Percentiles rank a stretch among this genome's conserved stretches.
These are phyloP conservation scores for Drosophila acutilabella DNA, from an alignment of 2,888 invertebrate genomes.

Conservation along the genomic window DNA sequence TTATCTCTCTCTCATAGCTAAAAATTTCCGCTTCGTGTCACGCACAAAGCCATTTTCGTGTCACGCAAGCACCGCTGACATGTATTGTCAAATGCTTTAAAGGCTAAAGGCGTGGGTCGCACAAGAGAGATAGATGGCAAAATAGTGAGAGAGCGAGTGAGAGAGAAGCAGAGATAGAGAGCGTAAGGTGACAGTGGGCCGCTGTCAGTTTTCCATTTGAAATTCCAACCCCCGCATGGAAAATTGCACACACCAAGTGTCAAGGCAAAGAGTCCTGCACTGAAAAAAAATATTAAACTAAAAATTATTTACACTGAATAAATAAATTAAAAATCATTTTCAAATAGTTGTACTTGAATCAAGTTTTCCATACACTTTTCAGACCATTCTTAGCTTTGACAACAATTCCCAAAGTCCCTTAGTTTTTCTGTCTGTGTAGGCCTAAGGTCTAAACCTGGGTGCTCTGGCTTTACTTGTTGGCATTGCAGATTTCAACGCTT, in stretches of 20 bases:
- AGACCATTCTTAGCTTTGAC: no score
- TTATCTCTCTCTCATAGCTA: background rate
- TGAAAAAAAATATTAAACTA: no score
- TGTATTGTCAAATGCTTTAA: constrained; percentile 24
- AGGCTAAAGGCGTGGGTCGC: constrained; percentile 12
- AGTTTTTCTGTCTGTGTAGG: background rate
- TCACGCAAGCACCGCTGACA: constrained; percentile 14
- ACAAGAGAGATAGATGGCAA: background rate
- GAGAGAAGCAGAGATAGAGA: background rate
- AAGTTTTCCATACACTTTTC: no score
- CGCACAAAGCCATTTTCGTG: background rate
- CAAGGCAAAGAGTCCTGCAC: constrained; percentile 56
- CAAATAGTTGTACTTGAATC: no score
- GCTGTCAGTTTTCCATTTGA: constrained; percentile 53
- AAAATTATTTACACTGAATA: no score
- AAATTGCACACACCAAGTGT: constrained; percentile 52
- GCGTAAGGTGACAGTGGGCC: constrained; percentile 14
- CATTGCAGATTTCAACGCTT: constrained; percentile 72
- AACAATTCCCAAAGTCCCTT: no score
- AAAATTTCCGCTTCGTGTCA: constrained; percentile 1
- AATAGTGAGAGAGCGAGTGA: background rate
- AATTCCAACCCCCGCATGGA: constrained; percentile 52
- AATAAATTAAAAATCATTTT: no score
- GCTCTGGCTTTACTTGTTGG: constrained; percentile 64
- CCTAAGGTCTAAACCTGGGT: constrained; percentile 2